These are phyloP conservation scores for Setophaga petechia DNA, from an alignment of 2,113 vertebrate genomes.

Conservation along the genomic window DNA sequence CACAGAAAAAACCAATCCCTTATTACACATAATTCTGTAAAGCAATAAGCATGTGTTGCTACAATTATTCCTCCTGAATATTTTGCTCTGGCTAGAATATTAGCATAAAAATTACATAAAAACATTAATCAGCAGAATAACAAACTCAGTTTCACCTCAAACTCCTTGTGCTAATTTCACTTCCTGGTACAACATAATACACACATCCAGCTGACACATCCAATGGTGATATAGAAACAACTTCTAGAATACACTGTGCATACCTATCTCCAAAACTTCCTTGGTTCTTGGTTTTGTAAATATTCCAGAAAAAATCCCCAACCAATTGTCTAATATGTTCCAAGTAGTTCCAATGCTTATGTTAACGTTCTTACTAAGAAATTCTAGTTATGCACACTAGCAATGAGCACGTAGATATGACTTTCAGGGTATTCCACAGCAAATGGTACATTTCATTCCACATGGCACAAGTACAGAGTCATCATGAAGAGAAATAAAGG, in stretches of 20 bases:
- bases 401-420: background rate
- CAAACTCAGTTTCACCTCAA: background rate
- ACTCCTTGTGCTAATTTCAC: background rate
- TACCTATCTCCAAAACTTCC: background rate
- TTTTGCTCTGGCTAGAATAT: background rate
- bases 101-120: constrained; percentile 21
- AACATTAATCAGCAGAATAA: constrained; percentile 16
- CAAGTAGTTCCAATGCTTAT: background rate
- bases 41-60: constrained; percentile 1
- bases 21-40: background rate
- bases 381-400: background rate
- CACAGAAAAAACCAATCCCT: background rate
- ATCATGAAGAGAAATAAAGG: background rate
- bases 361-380: background rate
- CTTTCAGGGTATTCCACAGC: background rate
- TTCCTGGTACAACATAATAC: background rate
- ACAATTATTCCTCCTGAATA: background rate
- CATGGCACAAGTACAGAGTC: background rate
- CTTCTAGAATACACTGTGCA: background rate
- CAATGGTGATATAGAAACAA: background rate
- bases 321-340: background rate
- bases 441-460: background rate
- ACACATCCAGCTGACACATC: background rate
- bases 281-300: background rate
- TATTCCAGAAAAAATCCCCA: background rate